Evolutionary conservation across 2,113 vertebrate genomes (phyloP), one percentile per base, ranked within the genome.

Genomic region (Cyanoliseus patagonus): DNA sequence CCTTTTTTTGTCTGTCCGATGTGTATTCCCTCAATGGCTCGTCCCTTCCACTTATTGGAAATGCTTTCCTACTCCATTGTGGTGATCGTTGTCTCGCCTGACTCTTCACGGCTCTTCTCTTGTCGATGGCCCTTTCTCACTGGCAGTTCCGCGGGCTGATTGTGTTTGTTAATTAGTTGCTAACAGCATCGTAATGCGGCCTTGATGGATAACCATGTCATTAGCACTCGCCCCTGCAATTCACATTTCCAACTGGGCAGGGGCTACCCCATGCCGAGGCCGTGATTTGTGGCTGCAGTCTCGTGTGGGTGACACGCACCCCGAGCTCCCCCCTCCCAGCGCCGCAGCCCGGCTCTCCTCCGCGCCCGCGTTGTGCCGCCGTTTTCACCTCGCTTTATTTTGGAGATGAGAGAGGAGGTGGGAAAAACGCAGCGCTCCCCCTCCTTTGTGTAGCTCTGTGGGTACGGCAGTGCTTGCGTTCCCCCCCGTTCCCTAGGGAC

Each of bases 81-180:
- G 81, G 74, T 73, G 95, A 94, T 86, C 94, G 94, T 95, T 90
- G 84, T 87, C 86, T 88, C 88, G 76, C 89, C 88, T 64, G 93
- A 44, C 92, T 92, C 79, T 94, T 94, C 78, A 92, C 94, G 74
- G 87, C 93, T 96, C 91, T 95, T 96, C 95, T 94, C 92, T 95
- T 91, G 95, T 63, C 95, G 96, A 97, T 95, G 77, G 72, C 37
- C 90, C 92, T 81, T 74, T 92, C 92, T 98, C 98, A 96, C 97
- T 96, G 95, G 79, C 47, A 95, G 95, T 97, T 98, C 95, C 90
- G 89, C 85, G 87, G 90, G 93, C 93, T 91, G 97, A 98, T 98
- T 98, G 98, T 97, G 59, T 98, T 97, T 97, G 98, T 98, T 98
- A 98, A 98, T 98, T 97, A 98, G 98, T 98, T 98, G 98, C 98